Percentiles rank a stretch among this genome's conserved stretches.
Conservation (phyloP, 2,797 vertebrate genomes). For the Thamnophis elegans region DNA sequence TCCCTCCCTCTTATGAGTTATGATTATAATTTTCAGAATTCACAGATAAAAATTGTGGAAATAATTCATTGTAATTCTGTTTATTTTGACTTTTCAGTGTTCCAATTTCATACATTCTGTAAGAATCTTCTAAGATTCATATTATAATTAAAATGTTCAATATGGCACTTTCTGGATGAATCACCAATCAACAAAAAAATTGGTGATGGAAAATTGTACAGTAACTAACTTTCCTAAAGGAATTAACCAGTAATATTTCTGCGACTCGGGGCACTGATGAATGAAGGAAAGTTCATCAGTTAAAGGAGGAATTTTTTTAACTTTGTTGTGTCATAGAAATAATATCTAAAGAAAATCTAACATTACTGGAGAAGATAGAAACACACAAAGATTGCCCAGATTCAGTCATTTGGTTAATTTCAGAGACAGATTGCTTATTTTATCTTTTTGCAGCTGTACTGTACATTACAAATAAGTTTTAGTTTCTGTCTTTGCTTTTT, state of each 20-base stretch:
- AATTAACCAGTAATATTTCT: background rate
- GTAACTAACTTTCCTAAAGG: background rate
- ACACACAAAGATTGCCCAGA: background rate
- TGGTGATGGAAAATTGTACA: background rate
- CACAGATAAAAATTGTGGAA: background rate
- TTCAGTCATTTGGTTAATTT: background rate
- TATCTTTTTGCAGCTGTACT: background rate
- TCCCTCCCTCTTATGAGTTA: background rate
- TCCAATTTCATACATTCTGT: background rate
- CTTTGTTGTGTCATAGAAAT: background rate
- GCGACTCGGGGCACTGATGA: background rate
- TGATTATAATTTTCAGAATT: background rate
- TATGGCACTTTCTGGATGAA: background rate
- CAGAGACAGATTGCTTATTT: background rate
- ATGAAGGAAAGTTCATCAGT: background rate
- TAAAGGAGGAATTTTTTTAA: background rate
- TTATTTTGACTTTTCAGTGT: background rate
- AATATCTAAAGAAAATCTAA: constrained; percentile 1
- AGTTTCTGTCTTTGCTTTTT: background rate
- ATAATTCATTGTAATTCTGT: background rate
- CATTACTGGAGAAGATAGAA: background rate
- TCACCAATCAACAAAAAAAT: background rate
- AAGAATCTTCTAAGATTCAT: background rate
- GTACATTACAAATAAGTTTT: background rate
- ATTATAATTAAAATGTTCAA: background rate